Base-by-base conservation (phyloP, 1,140 invertebrate genomes). In the Ips typographus region DNA sequence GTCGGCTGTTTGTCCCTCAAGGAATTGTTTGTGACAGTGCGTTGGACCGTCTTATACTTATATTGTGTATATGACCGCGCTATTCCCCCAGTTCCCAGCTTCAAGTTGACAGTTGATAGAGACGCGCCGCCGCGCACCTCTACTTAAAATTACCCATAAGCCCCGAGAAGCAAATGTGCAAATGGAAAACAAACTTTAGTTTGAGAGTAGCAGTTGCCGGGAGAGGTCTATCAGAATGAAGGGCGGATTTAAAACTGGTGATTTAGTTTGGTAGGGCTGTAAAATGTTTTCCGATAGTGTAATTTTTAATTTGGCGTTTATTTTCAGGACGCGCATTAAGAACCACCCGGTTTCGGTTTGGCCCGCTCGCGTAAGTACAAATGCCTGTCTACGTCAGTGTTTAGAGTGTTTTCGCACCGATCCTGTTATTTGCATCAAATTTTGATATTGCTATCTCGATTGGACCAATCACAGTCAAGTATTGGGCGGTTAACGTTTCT, bases 201-300 rank as follows among this genome's bases (percentile, higher is more conserved):
- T 22, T 22, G 22, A 22, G 22, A 22, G 22, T 22, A 22, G 22
- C 22, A 22, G 22, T 22, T 22, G 22, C 22, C 22, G 22, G 22
- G 22, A 22, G 22, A 22, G 22, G 22, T 22, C 22, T 22, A 36
- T 63, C 37, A 70, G 37, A 39, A 74, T 74, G 73, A 53, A 55
- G 52, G 38, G 42, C 36, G 66, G 72, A 57, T 69, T 72, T 58
- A 89, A 90, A 84, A 81, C 90, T 72, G 89, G 89, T 71, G 89
- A 91, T 84, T 80, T 91, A 71, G 90, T 91, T 65, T 91, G 90
- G 90, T 91, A 85, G 83, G 87, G 68, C 55, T 65, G 61, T 71
- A 58, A 51, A 65, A 47, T 55, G n/a, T 40, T 49, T 38, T 55
- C 3, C 40, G 61, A 61, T 56, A 36, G 36, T 57, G 52, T 39